Conservation (phyloP, 2,113 vertebrate species). For the Tetrax tetrax region DNA sequence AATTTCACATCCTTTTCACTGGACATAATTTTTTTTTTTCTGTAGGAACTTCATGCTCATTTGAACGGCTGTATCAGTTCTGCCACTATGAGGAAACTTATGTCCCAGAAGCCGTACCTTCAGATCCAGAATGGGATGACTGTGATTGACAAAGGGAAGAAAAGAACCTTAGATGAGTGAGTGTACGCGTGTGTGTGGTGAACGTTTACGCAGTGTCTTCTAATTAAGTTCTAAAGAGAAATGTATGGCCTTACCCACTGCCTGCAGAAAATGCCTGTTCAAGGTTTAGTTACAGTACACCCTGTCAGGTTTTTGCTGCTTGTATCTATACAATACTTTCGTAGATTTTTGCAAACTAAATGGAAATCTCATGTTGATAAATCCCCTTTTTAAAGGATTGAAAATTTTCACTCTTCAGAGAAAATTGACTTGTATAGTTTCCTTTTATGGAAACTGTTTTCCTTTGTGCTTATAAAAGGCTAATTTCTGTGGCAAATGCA, state of each 20-base stretch:
- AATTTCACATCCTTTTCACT: background rate
- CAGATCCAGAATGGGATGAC: constrained; percentile 87
- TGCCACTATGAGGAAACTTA: constrained; percentile 88
- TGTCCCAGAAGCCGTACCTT: constrained; percentile 84
- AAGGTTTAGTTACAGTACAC: background rate
- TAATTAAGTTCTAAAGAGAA: background rate
- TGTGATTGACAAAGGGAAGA: constrained; percentile 87
- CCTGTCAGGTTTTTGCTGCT: background rate
- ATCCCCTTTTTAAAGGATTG: background rate
- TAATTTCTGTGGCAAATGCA: background rate
- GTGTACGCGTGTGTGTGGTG: background rate
- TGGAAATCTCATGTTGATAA: background rate
- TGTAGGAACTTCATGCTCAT: constrained; percentile 95
- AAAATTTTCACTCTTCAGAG: background rate
- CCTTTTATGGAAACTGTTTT: background rate
- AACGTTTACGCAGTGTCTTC: background rate
- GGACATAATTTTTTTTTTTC: background rate
- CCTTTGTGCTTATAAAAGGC: background rate
- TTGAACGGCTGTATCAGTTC: constrained; percentile 93
- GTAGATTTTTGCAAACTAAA: background rate
- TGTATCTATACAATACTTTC: background rate
- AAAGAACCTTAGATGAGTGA: constrained; percentile 89
- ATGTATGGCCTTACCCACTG: background rate
- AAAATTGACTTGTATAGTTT: background rate
- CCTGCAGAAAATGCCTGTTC: background rate